Evolutionary conservation across 2,888 invertebrate genomes (phyloP), one percentile per base, ranked within the genome.

Genomic region (Acanthosepion lycidas): DNA sequence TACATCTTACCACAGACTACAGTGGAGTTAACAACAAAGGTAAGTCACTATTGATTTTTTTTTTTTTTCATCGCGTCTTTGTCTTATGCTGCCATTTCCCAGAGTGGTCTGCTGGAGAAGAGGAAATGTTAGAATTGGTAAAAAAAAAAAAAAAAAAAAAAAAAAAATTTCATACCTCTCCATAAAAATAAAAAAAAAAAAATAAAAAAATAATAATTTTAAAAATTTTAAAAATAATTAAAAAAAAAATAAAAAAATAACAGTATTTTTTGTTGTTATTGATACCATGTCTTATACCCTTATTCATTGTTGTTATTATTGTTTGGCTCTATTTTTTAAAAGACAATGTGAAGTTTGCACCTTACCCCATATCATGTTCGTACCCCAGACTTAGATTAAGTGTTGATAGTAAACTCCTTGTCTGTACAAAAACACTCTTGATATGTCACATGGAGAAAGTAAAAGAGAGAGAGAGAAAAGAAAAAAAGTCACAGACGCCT

Each of bases 1-100:
- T 78, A 78, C 78, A 78, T n/a, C 78, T 78, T 78, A 78, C n/a
- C 78, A 78, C 78, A 78, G 78, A 78, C 78, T 78, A 78, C 78
- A 78, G 78, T 15, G 78, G 78, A 78, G 78, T 78, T 78, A n/a
- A 78, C n/a, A 78, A 78, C 78, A 78, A 78, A 78, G 78, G 78
- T 78, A 78, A 78, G 78, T 78, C 33, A 78, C 78, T 78, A 78
- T 78, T 78, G 78, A 78, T 78, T 78, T 78, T 78, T 78, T 78
- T 42, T 33, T 42, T 42, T 42, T 42, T 78, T 78, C 33, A 78
- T 78, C 78, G 33, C 78, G 12, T 78, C 78, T 78, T 78, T 78
- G 78, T n/a, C 78, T 78, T 78, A 78, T n/a, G 78, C 33, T 78
- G n/a, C 78, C n/a, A n/a, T 78, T 78, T 78, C 78, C 64, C n/a